Conservation (phyloP, 2,888 invertebrate genomes). For the Eupithecia tripunctaria region DNA sequence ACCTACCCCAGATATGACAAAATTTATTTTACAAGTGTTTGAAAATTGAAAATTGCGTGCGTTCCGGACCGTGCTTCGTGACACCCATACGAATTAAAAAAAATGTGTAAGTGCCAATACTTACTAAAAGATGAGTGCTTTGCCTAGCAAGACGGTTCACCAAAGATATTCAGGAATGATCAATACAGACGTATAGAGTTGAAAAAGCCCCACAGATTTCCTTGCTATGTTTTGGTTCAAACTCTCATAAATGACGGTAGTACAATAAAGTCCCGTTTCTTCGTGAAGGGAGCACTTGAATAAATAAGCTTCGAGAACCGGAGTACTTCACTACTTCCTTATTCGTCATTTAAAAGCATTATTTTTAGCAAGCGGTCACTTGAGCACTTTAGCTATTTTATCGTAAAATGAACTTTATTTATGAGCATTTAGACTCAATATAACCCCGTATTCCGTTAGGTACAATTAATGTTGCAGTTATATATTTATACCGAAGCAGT, state of each 20-base stretch:
- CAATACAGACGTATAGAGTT: not conserved
- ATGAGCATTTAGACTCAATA: conserved; percentile 5
- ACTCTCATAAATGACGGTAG: conserved; percentile 6
- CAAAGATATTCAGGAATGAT: not conserved
- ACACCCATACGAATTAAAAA: not conserved
- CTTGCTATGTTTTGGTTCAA: conserved; percentile 4
- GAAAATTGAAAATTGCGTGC: not conserved
- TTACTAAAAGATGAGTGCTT: not conserved
- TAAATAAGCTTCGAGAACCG: conserved; percentile 22
- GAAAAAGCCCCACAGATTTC: not conserved
- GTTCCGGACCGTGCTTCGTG: too few relatives aligned
- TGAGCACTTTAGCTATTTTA: not conserved
- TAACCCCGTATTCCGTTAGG: not conserved
- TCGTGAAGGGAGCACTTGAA: conserved; percentile 18
- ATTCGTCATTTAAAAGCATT: conserved; percentile 26
- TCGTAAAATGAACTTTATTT: conserved; percentile 8
- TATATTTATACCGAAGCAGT: not conserved
- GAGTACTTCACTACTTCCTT: conserved; percentile 15
- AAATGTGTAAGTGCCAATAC: not conserved
- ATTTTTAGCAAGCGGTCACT: conserved; percentile 14
- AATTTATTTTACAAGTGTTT: not conserved
- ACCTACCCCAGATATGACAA: not conserved
- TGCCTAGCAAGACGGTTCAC: not conserved
- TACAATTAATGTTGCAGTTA: conserved; percentile 2
- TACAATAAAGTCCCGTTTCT: conserved; percentile 16